Conservation (phyloP, 2,888 invertebrate genomes). For the Eremobia ochroleuca region DNA sequence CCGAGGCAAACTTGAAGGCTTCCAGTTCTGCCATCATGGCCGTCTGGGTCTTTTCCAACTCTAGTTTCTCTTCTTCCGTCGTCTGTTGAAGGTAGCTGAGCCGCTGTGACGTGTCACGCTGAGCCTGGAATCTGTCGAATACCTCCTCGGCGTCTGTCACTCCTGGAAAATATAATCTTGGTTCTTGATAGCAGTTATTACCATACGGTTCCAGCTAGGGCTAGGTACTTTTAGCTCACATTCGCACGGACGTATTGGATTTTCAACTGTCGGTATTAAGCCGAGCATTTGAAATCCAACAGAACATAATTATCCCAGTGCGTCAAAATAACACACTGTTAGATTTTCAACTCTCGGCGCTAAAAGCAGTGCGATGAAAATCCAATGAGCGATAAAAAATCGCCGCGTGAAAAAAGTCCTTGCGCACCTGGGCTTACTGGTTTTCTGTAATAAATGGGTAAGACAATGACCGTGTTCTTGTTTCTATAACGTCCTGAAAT, state of each 20-base stretch:
- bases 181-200: background rate
- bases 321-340: background rate
- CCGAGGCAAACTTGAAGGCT: conserved; percentile 94
- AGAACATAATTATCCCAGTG: too few relatives aligned
- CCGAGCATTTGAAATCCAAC: background rate
- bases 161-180: conserved; percentile 83
- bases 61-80: conserved; percentile 94
- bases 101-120: conserved; percentile 94
- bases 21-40: conserved; percentile 93
- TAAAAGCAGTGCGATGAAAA: background rate
- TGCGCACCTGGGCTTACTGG: background rate
- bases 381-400: background rate
- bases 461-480: background rate
- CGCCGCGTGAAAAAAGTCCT: background rate
- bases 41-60: conserved; percentile 93
- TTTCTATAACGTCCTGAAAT: background rate
- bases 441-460: background rate
- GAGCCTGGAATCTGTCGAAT: conserved; percentile 93
- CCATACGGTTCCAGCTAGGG: background rate
- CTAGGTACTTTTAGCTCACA: too few relatives aligned
- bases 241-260: background rate
- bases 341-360: background rate
- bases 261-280: background rate
- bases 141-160: conserved; percentile 94
- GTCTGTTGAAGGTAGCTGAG: conserved; percentile 93